These are phyloP conservation scores for Parambassis ranga DNA, from an alignment of 2,797 vertebrate species.

Conservation along the genomic window DNA sequence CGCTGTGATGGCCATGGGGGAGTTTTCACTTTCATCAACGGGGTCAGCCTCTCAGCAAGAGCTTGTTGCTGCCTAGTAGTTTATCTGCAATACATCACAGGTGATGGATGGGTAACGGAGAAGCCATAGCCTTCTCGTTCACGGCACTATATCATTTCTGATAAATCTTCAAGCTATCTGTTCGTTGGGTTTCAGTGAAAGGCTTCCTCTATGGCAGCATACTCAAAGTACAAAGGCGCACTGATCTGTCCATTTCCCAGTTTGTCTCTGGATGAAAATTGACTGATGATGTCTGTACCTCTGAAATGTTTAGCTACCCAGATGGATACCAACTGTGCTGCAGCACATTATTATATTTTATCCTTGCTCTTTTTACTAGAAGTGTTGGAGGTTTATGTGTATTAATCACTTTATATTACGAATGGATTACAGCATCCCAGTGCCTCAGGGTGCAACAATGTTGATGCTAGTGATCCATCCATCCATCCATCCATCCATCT, in stretches of 20 bases:
- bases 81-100: constrained; percentile 64
- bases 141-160: constrained; percentile 63
- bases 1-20: constrained; percentile 52
- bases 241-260: constrained; percentile 69
- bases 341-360: background rate
- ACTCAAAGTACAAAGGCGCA: constrained; percentile 33
- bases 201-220: constrained; percentile 35
- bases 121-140: constrained; percentile 56
- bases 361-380: background rate
- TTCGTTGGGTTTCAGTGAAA: constrained; percentile 66
- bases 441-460: too few species aligned
- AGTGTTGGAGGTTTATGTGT: too few species aligned
- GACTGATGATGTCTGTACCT: constrained; percentile 34
- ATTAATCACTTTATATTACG: too few species aligned
- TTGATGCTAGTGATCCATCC: too few species aligned
- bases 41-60: constrained; percentile 68
- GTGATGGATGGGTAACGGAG: constrained; percentile 58
- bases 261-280: constrained; percentile 57
- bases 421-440: too few species aligned
- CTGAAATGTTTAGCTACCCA: background rate
- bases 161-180: constrained; percentile 75
- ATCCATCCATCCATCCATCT: too few species aligned
- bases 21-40: constrained; percentile 66
- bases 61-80: constrained; percentile 63
- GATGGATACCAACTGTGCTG: background rate